Evolutionary conservation across 2,797 vertebrate species (phyloP).

Genomic region (Acipenser transmontanus): DNA sequence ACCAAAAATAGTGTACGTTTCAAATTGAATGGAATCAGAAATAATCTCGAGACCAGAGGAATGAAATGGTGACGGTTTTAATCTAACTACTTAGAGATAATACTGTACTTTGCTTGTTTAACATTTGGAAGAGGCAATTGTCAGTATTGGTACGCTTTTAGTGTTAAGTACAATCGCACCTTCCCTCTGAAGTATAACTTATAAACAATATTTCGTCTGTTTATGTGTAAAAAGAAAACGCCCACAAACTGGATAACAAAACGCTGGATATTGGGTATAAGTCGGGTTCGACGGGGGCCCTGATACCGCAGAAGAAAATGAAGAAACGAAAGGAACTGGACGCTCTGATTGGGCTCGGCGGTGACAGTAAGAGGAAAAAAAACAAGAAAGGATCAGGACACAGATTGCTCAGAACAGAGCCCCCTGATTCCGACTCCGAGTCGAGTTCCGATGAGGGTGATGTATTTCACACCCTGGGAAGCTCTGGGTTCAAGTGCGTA

Average conservation of each 20-base stretch:
- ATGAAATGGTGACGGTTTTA: too few species aligned
- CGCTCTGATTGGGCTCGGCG: constrained; percentile 78
- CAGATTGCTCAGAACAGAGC: constrained; percentile 84
- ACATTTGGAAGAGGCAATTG: neutral
- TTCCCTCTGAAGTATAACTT: neutral
- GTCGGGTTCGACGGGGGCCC: constrained; percentile 56
- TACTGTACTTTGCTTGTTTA: neutral
- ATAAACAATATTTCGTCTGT: neutral
- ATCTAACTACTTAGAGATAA: too few species aligned
- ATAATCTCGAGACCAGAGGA: constrained; percentile 34
- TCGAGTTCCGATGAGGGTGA: constrained; percentile 76
- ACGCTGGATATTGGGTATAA: constrained; percentile 64
- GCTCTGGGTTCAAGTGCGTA: constrained; percentile 72
- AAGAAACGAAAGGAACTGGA: constrained; percentile 95
- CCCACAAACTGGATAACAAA: constrained; percentile 63
- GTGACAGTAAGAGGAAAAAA: constrained; percentile 81
- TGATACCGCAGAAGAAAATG: constrained; percentile 92
- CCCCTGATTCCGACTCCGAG: constrained; percentile 79
- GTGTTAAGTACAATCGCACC: neutral
- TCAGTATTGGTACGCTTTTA: neutral
- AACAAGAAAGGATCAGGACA: constrained; percentile 82
- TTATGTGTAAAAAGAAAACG: constrained; percentile 12
- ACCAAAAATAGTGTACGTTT: constrained; percentile 34
- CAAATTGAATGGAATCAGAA: constrained; percentile 39
- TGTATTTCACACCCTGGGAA: constrained; percentile 57